A percentile compares a stretch with the other conserved stretches of the same genome.
Evolutionary conservation across 2,888 invertebrate genomes (phyloP).

Genomic region (Cordilura impudica): DNA sequence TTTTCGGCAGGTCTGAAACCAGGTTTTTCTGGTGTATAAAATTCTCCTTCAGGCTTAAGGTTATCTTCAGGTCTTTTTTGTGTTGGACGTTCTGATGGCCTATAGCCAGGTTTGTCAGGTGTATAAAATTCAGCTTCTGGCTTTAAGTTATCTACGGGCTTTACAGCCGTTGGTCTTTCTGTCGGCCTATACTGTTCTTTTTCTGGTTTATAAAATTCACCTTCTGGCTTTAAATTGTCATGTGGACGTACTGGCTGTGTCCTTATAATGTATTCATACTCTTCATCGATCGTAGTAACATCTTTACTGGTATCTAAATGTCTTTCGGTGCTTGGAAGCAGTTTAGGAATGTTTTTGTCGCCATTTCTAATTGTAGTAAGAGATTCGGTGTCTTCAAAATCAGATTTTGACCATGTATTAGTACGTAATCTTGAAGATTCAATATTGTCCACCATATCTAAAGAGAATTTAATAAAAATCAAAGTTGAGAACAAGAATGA

Average conservation of each 20-base stretch:
- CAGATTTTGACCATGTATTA: slow-evolving; percentile 75
- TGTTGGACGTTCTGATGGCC: slow-evolving; percentile 75
- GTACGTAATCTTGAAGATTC: slow-evolving; percentile 70
- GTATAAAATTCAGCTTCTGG: slow-evolving; percentile 75
- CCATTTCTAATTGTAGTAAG: slow-evolving; percentile 29
- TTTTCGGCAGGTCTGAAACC: slow-evolving; percentile 74
- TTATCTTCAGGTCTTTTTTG: slow-evolving; percentile 81
- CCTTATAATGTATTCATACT: slow-evolving; percentile 77
- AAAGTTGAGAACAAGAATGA: background rate
- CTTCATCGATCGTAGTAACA: slow-evolving; percentile 77
- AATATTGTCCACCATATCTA: slow-evolving; percentile 70
- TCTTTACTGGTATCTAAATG: slow-evolving; percentile 77
- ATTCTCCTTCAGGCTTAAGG: slow-evolving; percentile 79
- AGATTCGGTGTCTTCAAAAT: slow-evolving; percentile 65
- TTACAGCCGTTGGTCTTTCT: slow-evolving; percentile 76
- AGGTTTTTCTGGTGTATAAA: slow-evolving; percentile 78
- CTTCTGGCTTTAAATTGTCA: slow-evolving; percentile 80
- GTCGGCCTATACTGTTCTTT: slow-evolving; percentile 73
- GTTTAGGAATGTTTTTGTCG: slow-evolving; percentile 45
- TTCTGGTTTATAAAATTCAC: slow-evolving; percentile 77
- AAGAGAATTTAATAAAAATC: background rate
- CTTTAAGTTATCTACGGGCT: slow-evolving; percentile 79
- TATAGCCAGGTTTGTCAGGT: slow-evolving; percentile 70
- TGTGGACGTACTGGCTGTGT: slow-evolving; percentile 72
- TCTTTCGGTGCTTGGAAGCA: slow-evolving; percentile 64